phyloP scores from a whole-genome alignment of 2,113 vertebrate genomes.

The Marmota flaviventris region DNA sequence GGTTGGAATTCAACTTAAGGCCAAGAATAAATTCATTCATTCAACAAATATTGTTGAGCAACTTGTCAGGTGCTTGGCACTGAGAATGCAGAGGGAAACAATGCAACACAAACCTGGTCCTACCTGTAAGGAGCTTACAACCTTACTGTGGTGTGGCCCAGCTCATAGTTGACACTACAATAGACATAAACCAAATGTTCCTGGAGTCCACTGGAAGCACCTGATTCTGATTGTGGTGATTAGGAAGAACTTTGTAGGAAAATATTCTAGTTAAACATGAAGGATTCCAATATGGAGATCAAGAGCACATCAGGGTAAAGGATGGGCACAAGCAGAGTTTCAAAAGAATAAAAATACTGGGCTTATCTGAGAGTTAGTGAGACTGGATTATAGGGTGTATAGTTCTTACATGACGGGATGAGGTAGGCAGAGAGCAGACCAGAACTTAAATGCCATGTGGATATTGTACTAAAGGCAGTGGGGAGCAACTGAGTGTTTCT shows the following conservation, averaged over 20 bases:
- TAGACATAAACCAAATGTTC: neutral
- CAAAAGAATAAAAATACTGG: neutral
- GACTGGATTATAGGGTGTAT: neutral
- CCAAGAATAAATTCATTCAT: neutral
- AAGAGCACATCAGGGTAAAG: neutral
- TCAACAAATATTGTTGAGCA: neutral
- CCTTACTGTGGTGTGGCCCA: neutral
- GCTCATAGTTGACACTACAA: fast-evolving
- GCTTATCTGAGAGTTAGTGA: neutral
- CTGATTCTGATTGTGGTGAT: neutral
- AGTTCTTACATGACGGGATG: fast-evolving
- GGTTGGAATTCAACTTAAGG: neutral
- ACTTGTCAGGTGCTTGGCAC: neutral
- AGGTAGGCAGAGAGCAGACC: neutral
- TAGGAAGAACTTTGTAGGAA: slow-evolving; percentile 1
- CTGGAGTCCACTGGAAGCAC: neutral
- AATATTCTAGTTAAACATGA: neutral
- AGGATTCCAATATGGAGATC: neutral
- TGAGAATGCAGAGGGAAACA: neutral
- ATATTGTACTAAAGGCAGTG: neutral
- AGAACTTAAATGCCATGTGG: neutral
- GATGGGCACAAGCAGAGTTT: neutral
- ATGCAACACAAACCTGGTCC: neutral
- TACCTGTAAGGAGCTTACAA: too few relatives aligned
- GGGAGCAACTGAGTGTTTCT: neutral